Percentiles rank a stretch among this genome's conserved stretches.
These are phyloP conservation scores for Metopia argyrocephala DNA, from an alignment of 2,888 invertebrate species.

Conservation along the genomic window DNA sequence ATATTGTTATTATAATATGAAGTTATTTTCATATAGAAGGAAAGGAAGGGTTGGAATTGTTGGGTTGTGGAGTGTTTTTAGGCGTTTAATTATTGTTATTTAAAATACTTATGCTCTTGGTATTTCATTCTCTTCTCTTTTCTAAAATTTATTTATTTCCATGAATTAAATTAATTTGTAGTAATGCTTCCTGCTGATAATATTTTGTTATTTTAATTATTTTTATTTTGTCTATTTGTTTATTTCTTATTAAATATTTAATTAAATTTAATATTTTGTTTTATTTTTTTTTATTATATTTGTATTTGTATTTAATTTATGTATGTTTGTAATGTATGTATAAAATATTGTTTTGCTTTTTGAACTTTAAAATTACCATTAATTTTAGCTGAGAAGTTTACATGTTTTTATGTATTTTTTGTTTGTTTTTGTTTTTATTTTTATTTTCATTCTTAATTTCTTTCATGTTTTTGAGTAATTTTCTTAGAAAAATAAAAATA, in stretches of 20 bases:
- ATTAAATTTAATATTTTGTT: conserved; percentile 6
- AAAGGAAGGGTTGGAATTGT: neutral
- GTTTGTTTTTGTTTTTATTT: neutral
- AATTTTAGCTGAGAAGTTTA: conserved; percentile 64
- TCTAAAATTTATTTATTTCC: neutral
- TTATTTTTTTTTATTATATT: conserved; percentile 22
- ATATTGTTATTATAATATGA: neutral
- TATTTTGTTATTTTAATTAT: neutral
- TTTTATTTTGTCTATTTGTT: conserved; percentile 13
- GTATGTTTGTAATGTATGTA: conserved; percentile 31
- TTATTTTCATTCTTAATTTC: neutral
- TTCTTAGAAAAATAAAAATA: neutral
- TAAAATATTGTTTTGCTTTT: conserved; percentile 62
- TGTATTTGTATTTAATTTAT: conserved; percentile 14
- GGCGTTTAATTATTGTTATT: neutral
- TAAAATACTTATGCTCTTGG: neutral
- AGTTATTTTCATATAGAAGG: neutral
- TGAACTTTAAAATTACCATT: conserved; percentile 63
- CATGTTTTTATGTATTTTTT: conserved; percentile 26
- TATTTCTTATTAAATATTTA: neutral
- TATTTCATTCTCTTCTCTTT: neutral
- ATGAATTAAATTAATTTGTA: conserved; percentile 15
- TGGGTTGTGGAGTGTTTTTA: neutral
- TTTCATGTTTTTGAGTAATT: neutral
- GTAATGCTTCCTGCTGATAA: conserved; percentile 47